phyloP scores from a whole-genome alignment of 2,888 invertebrate species.

The Thereva unica region DNA sequence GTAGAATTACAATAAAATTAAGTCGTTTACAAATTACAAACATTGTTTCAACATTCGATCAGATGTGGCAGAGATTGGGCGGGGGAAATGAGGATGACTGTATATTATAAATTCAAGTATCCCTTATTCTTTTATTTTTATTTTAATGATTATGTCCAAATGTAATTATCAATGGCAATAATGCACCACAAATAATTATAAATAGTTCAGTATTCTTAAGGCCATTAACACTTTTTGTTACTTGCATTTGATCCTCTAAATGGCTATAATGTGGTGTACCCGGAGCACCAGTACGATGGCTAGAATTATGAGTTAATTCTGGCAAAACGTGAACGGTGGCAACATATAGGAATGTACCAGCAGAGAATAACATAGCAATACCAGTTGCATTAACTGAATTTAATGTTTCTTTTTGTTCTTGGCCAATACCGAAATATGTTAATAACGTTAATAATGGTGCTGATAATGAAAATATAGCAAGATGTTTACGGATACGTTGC shows the following conservation, averaged over 20 bases:
- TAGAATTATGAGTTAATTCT: conserved; percentile 73
- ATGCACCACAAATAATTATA: conserved; percentile 82
- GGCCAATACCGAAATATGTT: conserved; percentile 92
- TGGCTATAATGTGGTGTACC: conserved; percentile 41
- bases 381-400: conserved; percentile 91
- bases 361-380: conserved; percentile 97
- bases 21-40: no score
- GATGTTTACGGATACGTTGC: conserved; percentile 80
- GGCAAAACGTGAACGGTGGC: conserved; percentile 98
- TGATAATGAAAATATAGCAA: conserved; percentile 88
- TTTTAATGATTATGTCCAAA: conserved; percentile 85
- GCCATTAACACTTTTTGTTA: conserved; percentile 55
- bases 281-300: conserved; percentile 50
- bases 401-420: conserved; percentile 89
- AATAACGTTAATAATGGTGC: conserved; percentile 88
- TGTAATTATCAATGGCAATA: conserved; percentile 87
- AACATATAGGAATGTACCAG: conserved; percentile 98
- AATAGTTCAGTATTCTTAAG: conserved; percentile 79
- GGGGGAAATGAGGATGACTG: no score
- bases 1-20: no score
- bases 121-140: not conserved
- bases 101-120: not conserved
- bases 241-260: conserved; percentile 48
- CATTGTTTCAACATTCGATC: no score
- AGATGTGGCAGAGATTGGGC: no score